Evolutionary conservation across 2,797 vertebrate species (phyloP), one percentile per base, ranked within the genome.

Genomic region (Xiphophorus birchmanni): DNA sequence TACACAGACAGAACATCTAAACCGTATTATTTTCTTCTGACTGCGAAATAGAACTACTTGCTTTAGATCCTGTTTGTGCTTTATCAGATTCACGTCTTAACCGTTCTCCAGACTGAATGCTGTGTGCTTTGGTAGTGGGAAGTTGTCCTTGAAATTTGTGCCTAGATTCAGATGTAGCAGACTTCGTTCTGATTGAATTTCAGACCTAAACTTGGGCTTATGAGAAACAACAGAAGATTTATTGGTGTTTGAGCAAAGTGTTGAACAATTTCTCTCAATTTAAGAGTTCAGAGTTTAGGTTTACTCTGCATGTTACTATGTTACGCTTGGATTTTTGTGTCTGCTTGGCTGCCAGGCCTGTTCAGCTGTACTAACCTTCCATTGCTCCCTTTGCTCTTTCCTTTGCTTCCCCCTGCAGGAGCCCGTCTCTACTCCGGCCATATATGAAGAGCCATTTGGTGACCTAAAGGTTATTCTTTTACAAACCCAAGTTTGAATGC

Each of bases 391-490:
- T 78, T 92, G 79, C 82, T 87, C 80, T 94, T 89, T 88, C 78
- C 89, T 92, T 87, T 94, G 93, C 93, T 93, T 91, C 81, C 86
- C 90, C 83, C 89, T 93, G 84, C 94, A 96, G 96, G 96, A 96
- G 91, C 95, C 96, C 11, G 93, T 95, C 84, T 94, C 94, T 69
- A 92, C 95, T 91, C 94, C 94, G 79, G 94, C 94, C 89, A 94
- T 95, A 91, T 93, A 94, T 79, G 95, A 96, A 85, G 95, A 96
- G 85, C 94, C 94, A 12, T 88, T 95, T 88, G 93, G 92, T 83
- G 95, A 96, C 87, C 93, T 93, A 80, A 96, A 97, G 96, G 96
- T 97, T 95, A 92, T 91, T 94, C 37, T 84, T 87, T 93, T 83
- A 69, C 52, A 79, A 80, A 45, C 12, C 60, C 44, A 42, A 13